Evolutionary conservation across 2,888 invertebrate genomes (phyloP).

Genomic region (Darwinula stevensoni): DNA sequence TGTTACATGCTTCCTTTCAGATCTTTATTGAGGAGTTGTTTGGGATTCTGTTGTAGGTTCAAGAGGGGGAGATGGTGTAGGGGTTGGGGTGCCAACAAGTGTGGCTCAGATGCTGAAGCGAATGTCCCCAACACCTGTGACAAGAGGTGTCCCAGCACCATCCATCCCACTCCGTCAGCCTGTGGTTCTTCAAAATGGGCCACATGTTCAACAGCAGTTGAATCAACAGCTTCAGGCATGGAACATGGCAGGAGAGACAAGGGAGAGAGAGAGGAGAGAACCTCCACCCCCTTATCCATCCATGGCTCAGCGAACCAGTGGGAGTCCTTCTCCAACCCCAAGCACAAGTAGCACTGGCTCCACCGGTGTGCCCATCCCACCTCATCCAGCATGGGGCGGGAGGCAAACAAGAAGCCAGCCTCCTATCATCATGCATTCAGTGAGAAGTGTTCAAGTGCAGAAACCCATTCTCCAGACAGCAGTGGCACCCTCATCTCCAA

Average conservation of each 20-base stretch:
- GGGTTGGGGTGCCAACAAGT: slow-evolving; percentile 24
- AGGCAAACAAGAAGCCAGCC: slow-evolving; percentile 58
- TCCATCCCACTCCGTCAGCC: slow-evolving; percentile 28
- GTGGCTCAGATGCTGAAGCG: slow-evolving; percentile 40
- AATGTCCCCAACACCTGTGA: slow-evolving; percentile 33
- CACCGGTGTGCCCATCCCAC: not conserved
- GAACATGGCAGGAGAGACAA: slow-evolving; percentile 25
- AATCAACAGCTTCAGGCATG: slow-evolving; percentile 64
- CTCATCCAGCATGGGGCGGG: slow-evolving; percentile 22
- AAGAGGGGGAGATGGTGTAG: no score
- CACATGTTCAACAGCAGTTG: slow-evolving; percentile 53
- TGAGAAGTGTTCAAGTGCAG: slow-evolving; percentile 71
- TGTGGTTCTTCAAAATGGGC: slow-evolving; percentile 39
- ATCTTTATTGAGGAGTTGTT: no score
- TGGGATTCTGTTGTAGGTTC: no score
- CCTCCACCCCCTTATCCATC: slow-evolving; percentile 28
- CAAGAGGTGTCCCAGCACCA: no score
- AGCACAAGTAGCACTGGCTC: not conserved
- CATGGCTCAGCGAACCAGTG: slow-evolving; percentile 22
- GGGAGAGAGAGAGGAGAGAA: slow-evolving; percentile 17
- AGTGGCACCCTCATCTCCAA: slow-evolving; percentile 55
- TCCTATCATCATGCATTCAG: slow-evolving; percentile 86
- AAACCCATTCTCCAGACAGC: slow-evolving; percentile 84
- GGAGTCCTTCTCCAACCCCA: not conserved
- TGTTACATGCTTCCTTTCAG: no score